Evolutionary conservation across 2,888 invertebrate genomes (phyloP).

Genomic region (Bombyx huttoni): DNA sequence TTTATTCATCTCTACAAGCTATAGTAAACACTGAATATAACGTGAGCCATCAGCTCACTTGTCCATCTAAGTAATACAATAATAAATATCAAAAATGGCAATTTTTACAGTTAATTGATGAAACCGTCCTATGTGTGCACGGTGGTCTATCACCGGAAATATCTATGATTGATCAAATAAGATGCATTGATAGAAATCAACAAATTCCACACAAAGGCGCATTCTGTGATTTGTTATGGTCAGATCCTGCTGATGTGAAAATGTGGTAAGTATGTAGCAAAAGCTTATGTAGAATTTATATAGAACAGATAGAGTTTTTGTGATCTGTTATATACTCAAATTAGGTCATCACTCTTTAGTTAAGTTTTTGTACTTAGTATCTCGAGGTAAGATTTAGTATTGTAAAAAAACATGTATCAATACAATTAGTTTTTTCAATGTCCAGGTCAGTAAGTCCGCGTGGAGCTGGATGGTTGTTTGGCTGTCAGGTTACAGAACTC

Average conservation of each 20-base stretch:
- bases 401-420: not conserved
- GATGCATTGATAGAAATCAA: conserved; percentile 94
- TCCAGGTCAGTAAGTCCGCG: conserved; percentile 88
- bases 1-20: too few species aligned
- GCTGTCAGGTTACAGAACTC: conserved; percentile 92
- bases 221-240: conserved; percentile 99
- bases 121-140: conserved; percentile 96
- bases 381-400: not conserved
- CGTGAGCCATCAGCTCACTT: too few species aligned
- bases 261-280: conserved; percentile 77
- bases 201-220: conserved; percentile 99
- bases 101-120: conserved; percentile 89
- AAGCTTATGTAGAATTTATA: not conserved
- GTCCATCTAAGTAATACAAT: too few species aligned
- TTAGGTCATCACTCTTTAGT: too few species aligned
- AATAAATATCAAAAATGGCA: too few species aligned
- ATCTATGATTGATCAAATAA: conserved; percentile 95
- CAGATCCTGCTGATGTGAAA: conserved; percentile 97
- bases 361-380: too few species aligned
- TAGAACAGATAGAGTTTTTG: too few species aligned
- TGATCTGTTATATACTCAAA: too few species aligned
- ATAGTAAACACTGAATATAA: too few species aligned
- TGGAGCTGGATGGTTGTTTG: conserved; percentile 98
- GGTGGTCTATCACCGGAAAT: conserved; percentile 98
- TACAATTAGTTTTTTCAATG: not conserved